These are phyloP conservation scores for Botia kubotai DNA, from an alignment of 2,797 vertebrate genomes.

Conservation along the genomic window DNA sequence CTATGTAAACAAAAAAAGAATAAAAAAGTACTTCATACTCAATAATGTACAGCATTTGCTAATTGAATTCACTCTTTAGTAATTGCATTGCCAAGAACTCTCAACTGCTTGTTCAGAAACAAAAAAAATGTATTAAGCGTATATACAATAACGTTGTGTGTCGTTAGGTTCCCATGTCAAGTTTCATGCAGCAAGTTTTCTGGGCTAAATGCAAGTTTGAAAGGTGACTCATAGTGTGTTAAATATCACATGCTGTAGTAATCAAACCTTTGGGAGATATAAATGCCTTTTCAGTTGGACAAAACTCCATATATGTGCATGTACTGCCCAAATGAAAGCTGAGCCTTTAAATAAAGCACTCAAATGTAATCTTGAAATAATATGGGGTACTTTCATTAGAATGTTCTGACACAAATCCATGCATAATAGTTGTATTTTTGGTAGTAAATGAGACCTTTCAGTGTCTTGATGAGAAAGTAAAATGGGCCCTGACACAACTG, in stretches of 20 bases:
- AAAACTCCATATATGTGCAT: conserved; percentile 43
- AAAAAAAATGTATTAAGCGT: too few relatives aligned
- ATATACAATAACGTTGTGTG: background rate
- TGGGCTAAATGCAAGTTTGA: conserved; percentile 7
- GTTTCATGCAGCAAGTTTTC: background rate
- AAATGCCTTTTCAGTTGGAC: background rate
- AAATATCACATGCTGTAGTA: background rate
- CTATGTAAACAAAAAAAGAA: conserved; percentile 77
- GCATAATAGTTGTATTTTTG: background rate
- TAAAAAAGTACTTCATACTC: background rate
- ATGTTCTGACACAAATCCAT: conserved; percentile 7
- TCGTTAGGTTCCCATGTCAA: background rate
- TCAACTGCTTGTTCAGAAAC: background rate
- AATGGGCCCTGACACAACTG: background rate
- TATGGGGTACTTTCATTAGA: background rate
- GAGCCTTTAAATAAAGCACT: background rate
- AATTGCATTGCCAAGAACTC: background rate
- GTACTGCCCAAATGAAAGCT: background rate
- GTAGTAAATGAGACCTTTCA: background rate
- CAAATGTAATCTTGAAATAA: conserved; percentile 26
- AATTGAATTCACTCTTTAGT: background rate
- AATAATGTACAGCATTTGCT: background rate
- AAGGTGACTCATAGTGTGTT: conserved; percentile 15
- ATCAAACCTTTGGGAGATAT: conserved; percentile 15
- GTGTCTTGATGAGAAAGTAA: background rate